Base-by-base conservation (phyloP, 2,797 vertebrate genomes). In the Tenualosa ilisha region DNA sequence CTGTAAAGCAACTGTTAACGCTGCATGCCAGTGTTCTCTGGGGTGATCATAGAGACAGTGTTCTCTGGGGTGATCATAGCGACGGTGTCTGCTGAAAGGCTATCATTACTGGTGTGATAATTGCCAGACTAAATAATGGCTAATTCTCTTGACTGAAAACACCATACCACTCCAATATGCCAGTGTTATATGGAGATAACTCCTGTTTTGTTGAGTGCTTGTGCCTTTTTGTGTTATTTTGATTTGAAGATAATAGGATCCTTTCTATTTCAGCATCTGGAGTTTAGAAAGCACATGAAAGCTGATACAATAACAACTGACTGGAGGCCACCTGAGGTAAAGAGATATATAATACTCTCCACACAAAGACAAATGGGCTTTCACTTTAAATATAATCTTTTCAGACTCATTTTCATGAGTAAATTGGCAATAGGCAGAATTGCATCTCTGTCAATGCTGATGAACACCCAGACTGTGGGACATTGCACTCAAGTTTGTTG, bases 311-410 rank as follows among this genome's bases (percentile, higher is more conserved):
- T 98, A 85, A 75, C 90, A 0, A 93, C 91, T 0, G 92, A 95
- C 6, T 99, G 98, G 98, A 93, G 94, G 75, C 95, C 96, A 40
- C 97, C 98, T 0, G 98, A 99, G 97, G 98, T 97, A 92, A 84
- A 51, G 2, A 13, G n/a, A 3, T 31, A 49, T 84, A 9, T 75
- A 12, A 12, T 51, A 51, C 50, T 51, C 50, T 12, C 9, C 50
- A 51, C 50, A 51, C 50, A 51, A 51, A 51, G 7, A 12, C 7
- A 46, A 46, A 46, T 46, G 46, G 46, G 3, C 50, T 26, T 68
- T 68, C 26, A 12, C 11, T 61, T 61, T 22, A 61, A 68, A 26
- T 8, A 49, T 49, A 8, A 49, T 51, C 9, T 0, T 51, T 2
- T 51, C 50, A 51, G 50, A 51, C 7, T 9, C 3, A 51, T 51